These are phyloP conservation scores for Holocentrus rufus DNA, from an alignment of 2,797 vertebrate genomes.

Conservation along the genomic window DNA sequence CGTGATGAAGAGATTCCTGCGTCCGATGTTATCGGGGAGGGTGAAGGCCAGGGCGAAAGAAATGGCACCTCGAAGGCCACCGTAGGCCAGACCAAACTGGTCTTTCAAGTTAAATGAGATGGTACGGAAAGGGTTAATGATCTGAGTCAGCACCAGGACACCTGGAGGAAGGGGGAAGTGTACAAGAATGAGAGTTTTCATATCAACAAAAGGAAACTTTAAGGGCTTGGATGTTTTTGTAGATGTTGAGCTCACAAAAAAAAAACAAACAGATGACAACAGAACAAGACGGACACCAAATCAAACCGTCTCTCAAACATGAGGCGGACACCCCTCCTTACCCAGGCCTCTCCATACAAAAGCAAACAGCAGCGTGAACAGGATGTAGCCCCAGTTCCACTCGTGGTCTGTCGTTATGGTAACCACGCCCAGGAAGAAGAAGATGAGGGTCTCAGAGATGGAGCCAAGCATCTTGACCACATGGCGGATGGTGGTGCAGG, in stretches of 20 bases:
- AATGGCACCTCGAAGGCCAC: slow-evolving; percentile 94
- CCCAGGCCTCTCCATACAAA: slow-evolving; percentile 94
- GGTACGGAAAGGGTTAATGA: slow-evolving; percentile 96
- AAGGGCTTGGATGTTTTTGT: neutral
- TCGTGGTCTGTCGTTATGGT: slow-evolving; percentile 94
- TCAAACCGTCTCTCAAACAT: neutral
- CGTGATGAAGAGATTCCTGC: slow-evolving; percentile 92
- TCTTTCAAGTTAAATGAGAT: slow-evolving; percentile 95
- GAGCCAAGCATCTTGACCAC: slow-evolving; percentile 97
- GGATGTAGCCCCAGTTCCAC: slow-evolving; percentile 97
- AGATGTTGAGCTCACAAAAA: no score
- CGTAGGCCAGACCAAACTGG: slow-evolving; percentile 95
- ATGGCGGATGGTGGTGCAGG: slow-evolving; percentile 95
- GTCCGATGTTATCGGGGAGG: slow-evolving; percentile 88
- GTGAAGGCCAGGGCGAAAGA: slow-evolving; percentile 95
- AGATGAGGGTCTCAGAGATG: slow-evolving; percentile 96
- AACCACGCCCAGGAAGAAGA: slow-evolving; percentile 97
- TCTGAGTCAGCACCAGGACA: slow-evolving; percentile 92
- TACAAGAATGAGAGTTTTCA: slow-evolving; percentile 16
- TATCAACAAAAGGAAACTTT: neutral
- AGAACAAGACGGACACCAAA: neutral
- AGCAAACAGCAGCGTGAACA: slow-evolving; percentile 93
- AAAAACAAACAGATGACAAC: neutral
- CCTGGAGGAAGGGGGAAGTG: slow-evolving; percentile 75
- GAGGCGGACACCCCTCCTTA: slow-evolving; percentile 68